A percentile compares a stretch with the other conserved stretches of the same genome.
phyloP scores from a whole-genome alignment of 2,113 vertebrate genomes.

The Shinisaurus crocodilurus region DNA sequence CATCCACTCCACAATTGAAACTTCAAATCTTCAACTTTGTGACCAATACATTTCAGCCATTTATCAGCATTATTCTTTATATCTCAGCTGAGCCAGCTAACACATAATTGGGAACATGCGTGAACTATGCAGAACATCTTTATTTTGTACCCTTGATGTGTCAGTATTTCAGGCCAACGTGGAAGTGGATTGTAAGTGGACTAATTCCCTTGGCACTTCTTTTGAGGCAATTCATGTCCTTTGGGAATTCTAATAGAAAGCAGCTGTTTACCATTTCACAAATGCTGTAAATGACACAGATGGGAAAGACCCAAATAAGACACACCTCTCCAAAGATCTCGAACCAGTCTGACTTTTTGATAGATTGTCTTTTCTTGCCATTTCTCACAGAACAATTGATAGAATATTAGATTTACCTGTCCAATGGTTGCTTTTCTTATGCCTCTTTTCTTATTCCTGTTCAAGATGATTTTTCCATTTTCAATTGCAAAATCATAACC shows the following conservation, averaged over 20 bases:
- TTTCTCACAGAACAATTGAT: constrained; percentile 3
- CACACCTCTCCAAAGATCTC: not conserved
- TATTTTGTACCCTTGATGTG: not conserved
- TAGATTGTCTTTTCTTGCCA: not conserved
- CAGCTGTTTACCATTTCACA: not conserved
- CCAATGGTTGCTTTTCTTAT: constrained; percentile 60
- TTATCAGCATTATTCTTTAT: not conserved
- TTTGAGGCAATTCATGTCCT: not conserved
- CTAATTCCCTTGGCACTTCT: not conserved
- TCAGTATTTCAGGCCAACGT: not conserved
- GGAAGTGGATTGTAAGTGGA: not conserved
- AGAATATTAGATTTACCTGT: constrained; percentile 69
- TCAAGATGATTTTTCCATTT: constrained; percentile 82
- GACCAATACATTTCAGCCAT: not conserved
- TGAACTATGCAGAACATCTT: not conserved
- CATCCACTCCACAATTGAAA: too few relatives aligned
- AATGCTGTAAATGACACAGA: not conserved
- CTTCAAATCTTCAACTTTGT: not conserved
- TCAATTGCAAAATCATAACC: constrained; percentile 82
- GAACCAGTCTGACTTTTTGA: not conserved
- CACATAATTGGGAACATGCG: not conserved
- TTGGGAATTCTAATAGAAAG: not conserved
- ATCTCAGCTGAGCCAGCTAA: not conserved
- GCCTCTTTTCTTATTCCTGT: constrained; percentile 71
- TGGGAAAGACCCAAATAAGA: not conserved